Conservation (phyloP, 2,888 invertebrate species). For the Phragmatobia fuliginosa region DNA sequence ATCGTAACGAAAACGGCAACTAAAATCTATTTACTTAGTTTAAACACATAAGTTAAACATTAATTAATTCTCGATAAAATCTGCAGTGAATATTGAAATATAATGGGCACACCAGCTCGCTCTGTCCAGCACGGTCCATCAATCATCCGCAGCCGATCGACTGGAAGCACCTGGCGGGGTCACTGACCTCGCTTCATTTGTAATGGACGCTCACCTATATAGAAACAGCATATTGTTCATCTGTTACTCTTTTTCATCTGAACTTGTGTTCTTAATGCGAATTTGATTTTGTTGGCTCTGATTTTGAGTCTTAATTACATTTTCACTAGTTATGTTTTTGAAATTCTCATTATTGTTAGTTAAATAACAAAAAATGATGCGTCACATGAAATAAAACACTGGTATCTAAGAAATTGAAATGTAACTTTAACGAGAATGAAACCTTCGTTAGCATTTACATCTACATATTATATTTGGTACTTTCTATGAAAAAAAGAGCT, state of each 20-base stretch:
- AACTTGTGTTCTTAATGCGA: background rate
- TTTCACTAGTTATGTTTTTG: too few relatives aligned
- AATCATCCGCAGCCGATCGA: constrained; percentile 44
- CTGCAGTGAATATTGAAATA: constrained; percentile 36
- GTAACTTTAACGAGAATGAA: too few relatives aligned
- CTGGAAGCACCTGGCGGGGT: constrained; percentile 51
- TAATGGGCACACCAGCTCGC: constrained; percentile 25
- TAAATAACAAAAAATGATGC: too few relatives aligned
- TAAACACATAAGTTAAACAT: too few relatives aligned
- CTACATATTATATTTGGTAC: too few relatives aligned
- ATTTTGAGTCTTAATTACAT: too few relatives aligned
- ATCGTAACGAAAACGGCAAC: background rate
- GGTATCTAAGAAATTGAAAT: too few relatives aligned
- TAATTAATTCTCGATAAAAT: constrained; percentile 24
- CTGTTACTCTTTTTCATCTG: background rate
- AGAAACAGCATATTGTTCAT: background rate
- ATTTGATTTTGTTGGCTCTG: background rate
- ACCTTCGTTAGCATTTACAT: too few relatives aligned
- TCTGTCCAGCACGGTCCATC: constrained; percentile 32
- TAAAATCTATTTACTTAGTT: background rate
- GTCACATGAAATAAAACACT: too few relatives aligned
- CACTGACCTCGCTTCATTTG: constrained; percentile 36
- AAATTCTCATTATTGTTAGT: too few relatives aligned
- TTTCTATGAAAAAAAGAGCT: too few relatives aligned
- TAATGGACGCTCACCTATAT: constrained; percentile 6